Evolutionary conservation across 2,797 vertebrate species (phyloP), one percentile per base, ranked within the genome.

Genomic region (Picus viridis): DNA sequence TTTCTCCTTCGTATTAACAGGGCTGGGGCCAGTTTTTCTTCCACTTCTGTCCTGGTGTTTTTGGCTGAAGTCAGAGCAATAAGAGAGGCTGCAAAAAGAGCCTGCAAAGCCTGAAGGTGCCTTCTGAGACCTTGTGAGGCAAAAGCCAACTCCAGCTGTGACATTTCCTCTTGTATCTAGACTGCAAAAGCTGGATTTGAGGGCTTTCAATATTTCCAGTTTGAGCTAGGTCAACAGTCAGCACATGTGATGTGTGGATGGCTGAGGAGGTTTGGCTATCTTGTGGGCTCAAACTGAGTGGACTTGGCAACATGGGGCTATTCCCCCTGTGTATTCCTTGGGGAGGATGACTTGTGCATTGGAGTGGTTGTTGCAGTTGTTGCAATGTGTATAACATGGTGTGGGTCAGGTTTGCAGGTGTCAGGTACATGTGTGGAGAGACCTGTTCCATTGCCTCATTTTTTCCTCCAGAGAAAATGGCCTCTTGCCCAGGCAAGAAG

Each of bases 311-410:
- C 9, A 49, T 80, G 45, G 36, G 47, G 78, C 11, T 39, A 56
- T 86, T 34, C 8, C 6, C 16, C 2, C 7, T 24, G 5, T 7
- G 14, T 3, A 0, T 3, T 36, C 22, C 17, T 13, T 41, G 18
- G 56, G 83, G 78, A 32, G 49, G 36, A 24, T 3, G n/a, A 1
- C 8, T 27, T 16, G 11, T 17, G 36, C 36, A 8, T 18, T 34
- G n/a, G 8, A 3, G 59, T 65, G n/a, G n/a, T 62, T 78, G 20
- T 29, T 29, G 32, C 18, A 18, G 51, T 17, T 54, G 26, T 17
- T 59, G 62, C 1, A 4, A 24, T 29, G 27, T 19, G 41, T 26
- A 2, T 8, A 19, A 19, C 1, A 1, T 0, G 12, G 12, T 0
- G 0, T 9, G 63, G 32, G 17, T 27, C 16, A 5, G 32, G n/a